Base-by-base conservation (phyloP, 2,113 vertebrate species). In the Grus americana region DNA sequence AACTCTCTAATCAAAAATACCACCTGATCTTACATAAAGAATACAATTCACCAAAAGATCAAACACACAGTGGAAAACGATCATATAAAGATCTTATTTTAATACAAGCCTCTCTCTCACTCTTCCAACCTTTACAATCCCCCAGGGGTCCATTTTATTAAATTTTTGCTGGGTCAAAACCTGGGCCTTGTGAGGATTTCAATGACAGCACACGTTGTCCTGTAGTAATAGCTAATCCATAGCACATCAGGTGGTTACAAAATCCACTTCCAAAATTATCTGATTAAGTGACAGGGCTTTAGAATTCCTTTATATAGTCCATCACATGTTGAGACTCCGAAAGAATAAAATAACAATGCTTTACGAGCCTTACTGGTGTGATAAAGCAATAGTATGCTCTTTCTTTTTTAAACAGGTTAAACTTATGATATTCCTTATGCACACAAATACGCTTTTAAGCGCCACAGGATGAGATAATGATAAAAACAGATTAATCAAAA, bases 221-320 rank as follows among this genome's bases (percentile, higher is more conserved):
- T 58, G 26, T 2, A 70, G 82, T 34, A 85, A 90, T 8, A 83
- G 66, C 78, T 86, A 76, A 95, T 36, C 81, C 62, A 46, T 3
- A 76, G 81, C 75, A 83, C 50, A 17, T 47, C 5, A 0, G 86
- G 96, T 79, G 91, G 84, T 91, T 91, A 91, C 84, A 95, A 95
- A 96, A 97, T 95, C 96, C 78, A 93, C 84, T 89, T 93, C 66
- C 86, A 95, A 89, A 95, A 91, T 85, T 42, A 87, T 70, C 93
- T 90, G 92, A 96, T 96, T 82, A 96, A 93, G 86, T 88, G 72
- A 84, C 76, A 87, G 15, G 30, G 63, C 63, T 83, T 86, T 92
- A 21, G 52, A 95, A 93, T 66, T 79, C 66, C 55, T 79, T 75
- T 38, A 34, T 36, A 52, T 29, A 76, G 83, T 72, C 49, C 71